Base-by-base conservation (phyloP, 2,797 vertebrate genomes). In the Knipowitschia caucasica region DNA sequence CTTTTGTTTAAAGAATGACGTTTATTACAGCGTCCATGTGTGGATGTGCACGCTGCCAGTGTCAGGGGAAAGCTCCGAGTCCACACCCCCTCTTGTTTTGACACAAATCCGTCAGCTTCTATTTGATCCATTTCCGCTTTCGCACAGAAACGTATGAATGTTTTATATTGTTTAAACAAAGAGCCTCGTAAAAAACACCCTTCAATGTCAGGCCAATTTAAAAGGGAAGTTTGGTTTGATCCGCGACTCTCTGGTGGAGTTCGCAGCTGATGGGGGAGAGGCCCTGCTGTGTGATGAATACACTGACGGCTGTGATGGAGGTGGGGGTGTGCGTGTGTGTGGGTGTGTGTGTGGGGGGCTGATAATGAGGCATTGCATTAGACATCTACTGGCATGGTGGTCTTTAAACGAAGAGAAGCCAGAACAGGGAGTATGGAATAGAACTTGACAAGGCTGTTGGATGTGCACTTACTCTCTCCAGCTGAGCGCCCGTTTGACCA, bases 381-480 rank as follows among this genome's bases (percentile, higher is more conserved):
- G 78, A 87, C 77, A 68, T 68, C 79, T 73, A 69, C 67, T 54
- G 71, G 62, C 64, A 60, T 51, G 59, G 72, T 50, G 18, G 39
- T 50, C 73, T 78, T 78, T 71, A 73, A 86, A 78, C 14, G 36
- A 56, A 69, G 47, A 33, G 54, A 59, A 54, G 60, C 63, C 54
- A 59, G 55, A 62, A 35, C 39, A 60, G 51, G 24, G 62, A 50
- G 75, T 67, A 63, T 61, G 67, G 80, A 83, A 83, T 75, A 46
- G 75, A 79, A 87, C 80, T 80, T 81, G 83, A 85, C 86, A 85
- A 76, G 81, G 78, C 73, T 67, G 78, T 84, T 83, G 81, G 84
- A 83, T 85, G 77, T 72, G 60, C 71, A 64, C 67, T 87, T 79
- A 75, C 75, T 83, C 80, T 78, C 76, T 76, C 80, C 75, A 86